These are phyloP conservation scores for Idaea straminata DNA, from an alignment of 2,888 invertebrate genomes.

Conservation along the genomic window DNA sequence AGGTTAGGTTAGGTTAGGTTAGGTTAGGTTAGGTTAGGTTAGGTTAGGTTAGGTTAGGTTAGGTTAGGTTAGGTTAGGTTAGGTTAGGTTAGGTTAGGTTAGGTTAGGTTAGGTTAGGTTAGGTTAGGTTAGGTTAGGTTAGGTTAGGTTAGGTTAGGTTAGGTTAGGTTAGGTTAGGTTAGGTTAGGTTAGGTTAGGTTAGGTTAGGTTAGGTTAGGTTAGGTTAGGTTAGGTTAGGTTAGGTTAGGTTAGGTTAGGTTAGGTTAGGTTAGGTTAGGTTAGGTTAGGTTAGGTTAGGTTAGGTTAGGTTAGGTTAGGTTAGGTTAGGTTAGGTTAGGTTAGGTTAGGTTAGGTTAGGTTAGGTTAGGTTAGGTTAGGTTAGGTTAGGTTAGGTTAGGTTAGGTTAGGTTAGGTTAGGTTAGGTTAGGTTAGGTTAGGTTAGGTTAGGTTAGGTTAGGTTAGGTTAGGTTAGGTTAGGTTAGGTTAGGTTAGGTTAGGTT, in stretches of 20 bases:
- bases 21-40: conserved; percentile 1
- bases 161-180: conserved; percentile 1
- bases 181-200: conserved; percentile 1
- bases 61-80: conserved; percentile 1
- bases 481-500: conserved; percentile 1
- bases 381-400: conserved; percentile 1
- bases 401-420: conserved; percentile 1
- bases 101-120: conserved; percentile 1
- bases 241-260: conserved; percentile 1
- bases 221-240: conserved; percentile 1
- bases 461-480: conserved; percentile 1
- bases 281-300: conserved; percentile 1
- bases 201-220: conserved; percentile 1
- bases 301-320: conserved; percentile 1
- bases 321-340: conserved; percentile 1
- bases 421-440: conserved; percentile 1
- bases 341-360: conserved; percentile 1
- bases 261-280: conserved; percentile 1
- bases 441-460: conserved; percentile 1
- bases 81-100: conserved; percentile 1
- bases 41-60: conserved; percentile 1
- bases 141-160: conserved; percentile 1
- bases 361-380: conserved; percentile 1
- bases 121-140: conserved; percentile 1
- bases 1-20: conserved; percentile 1